Conservation (phyloP, 2,888 invertebrate genomes). For the Gnatocerus cornutus region DNA sequence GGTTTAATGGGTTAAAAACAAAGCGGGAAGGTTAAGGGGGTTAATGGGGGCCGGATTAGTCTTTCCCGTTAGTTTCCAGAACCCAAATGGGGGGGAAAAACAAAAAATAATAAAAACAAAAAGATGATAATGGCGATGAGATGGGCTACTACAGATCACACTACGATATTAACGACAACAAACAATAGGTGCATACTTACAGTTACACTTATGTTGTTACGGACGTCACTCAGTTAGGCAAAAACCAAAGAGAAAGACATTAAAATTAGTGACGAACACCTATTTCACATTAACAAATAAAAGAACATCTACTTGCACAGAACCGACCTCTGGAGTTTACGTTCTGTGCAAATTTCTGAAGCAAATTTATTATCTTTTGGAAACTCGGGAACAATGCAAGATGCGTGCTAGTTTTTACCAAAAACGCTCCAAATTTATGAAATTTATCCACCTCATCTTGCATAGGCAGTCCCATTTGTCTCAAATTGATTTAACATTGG, state of each 20-base stretch:
- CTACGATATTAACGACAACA: constrained; percentile 48
- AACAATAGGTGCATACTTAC: constrained; percentile 69
- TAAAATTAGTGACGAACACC: constrained; percentile 61
- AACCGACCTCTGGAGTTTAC: neutral
- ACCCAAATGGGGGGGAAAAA: constrained; percentile 60
- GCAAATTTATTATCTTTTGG: neutral
- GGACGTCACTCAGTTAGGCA: constrained; percentile 73
- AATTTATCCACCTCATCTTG: too few relatives aligned
- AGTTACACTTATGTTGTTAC: constrained; percentile 70
- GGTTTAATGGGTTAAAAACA: constrained; percentile 20
- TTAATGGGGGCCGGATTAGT: constrained; percentile 58
- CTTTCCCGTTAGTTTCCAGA: constrained; percentile 71
- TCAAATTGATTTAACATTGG: neutral
- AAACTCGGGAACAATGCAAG: neutral
- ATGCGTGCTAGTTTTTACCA: too few relatives aligned
- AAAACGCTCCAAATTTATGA: too few relatives aligned
- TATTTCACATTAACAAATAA: constrained; percentile 42
- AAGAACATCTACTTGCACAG: constrained; percentile 14
- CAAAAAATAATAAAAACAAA: constrained; percentile 40
- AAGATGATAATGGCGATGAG: constrained; percentile 45
- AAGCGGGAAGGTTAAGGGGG: constrained; percentile 48
- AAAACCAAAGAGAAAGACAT: constrained; percentile 73
- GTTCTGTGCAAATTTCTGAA: constrained; percentile 16
- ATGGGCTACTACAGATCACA: constrained; percentile 46
- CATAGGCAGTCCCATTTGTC: neutral